Evolutionary conservation across 2,797 vertebrate species (phyloP), one percentile per base, ranked within the genome.

Genomic region (Tangara arthus): DNA sequence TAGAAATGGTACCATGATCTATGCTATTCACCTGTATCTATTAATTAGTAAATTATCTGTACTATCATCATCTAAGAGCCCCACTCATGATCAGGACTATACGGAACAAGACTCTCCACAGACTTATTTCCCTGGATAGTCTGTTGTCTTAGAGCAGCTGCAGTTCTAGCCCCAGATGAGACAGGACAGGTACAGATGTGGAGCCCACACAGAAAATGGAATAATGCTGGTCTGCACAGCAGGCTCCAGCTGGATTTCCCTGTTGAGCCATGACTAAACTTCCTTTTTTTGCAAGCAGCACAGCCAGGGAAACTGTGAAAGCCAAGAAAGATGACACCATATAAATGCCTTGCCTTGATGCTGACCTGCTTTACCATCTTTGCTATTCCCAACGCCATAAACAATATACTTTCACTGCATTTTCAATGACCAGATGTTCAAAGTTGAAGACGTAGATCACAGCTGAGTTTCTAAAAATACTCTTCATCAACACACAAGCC

Each of bases 401-500:
- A 84, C 60, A 85, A 71, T 8, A 70, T 37, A 89, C n/a, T 90
- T 78, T 37, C 1, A 1, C 3, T 90, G 65, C 82, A 88, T 86
- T 95, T 90, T 87, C 90, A 82, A 42, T 71, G 72, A 89, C 53
- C 73, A 87, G 47, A 91, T 91, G 53, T 70, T 73, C 68, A 34
- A 87, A 89, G 56, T 23, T 84, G 42, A 92, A 93, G 49, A 90
- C 30, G 69, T 7, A 77, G 30, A 94, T 73, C 44, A 77, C 79
- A 93, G 78, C 35, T 89, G 64, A 91, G 79, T 85, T 89, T 82
- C 94, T 91, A 87, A 94, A 94, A 94, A 89, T 53, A 69, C 22
- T 69, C 23, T 50, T 28, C 64, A 77, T 4, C 3, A 84, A 89
- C 78, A 79, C 0, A 0, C 41, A 39, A 87, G 24, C 27, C 50